Evolutionary conservation across 2,113 vertebrate species (phyloP).

Genomic region (Petroica traversi): DNA sequence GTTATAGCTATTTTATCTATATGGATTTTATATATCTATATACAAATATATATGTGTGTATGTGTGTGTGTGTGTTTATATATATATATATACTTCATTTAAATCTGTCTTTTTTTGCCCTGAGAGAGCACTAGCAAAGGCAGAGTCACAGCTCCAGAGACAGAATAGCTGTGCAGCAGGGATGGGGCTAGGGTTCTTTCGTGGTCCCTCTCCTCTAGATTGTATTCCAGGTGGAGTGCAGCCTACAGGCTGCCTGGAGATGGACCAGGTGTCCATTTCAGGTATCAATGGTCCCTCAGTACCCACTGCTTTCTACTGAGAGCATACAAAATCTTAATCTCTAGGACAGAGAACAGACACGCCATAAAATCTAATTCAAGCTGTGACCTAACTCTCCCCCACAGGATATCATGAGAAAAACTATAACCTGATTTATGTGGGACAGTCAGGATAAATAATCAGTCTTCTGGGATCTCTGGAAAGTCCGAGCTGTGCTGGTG

Average conservation of each 20-base stretch:
- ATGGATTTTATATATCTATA: neutral
- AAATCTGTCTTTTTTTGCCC: neutral
- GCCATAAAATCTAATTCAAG: neutral
- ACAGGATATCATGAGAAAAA: neutral
- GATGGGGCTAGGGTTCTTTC: neutral
- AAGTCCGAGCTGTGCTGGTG: neutral
- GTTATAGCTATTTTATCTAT: neutral
- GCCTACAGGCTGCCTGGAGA: neutral
- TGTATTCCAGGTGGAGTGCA: neutral
- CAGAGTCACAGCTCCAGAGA: neutral
- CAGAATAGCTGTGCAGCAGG: neutral
- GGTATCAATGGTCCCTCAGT: neutral
- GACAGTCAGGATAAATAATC: neutral
- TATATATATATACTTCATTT: rapidly evolving
- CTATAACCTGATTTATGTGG: neutral
- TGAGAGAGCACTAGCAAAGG: neutral
- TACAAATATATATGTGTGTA: no score
- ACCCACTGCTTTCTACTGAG: neutral
- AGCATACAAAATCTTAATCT: neutral
- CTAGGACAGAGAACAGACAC: neutral
- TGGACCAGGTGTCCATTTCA: neutral
- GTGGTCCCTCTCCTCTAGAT: neutral
- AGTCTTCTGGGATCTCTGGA: neutral
- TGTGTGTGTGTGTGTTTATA: neutral
- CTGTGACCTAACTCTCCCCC: neutral